These are phyloP conservation scores for Noturus placidus DNA, from an alignment of 2,113 vertebrate species.

Conservation along the genomic window DNA sequence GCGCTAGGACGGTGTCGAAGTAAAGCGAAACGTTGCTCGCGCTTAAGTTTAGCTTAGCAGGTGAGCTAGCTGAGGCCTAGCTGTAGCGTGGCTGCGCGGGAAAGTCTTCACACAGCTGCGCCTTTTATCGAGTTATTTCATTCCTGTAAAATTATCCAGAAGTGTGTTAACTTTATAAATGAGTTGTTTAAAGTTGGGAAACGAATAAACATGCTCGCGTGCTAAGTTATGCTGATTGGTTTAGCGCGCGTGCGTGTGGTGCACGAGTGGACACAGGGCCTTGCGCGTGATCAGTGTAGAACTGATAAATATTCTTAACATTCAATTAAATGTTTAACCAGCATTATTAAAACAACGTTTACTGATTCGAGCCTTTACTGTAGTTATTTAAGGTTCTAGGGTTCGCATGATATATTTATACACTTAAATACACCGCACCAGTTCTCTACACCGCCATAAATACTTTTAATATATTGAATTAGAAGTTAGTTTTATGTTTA, in stretches of 20 bases:
- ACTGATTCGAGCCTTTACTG: not conserved
- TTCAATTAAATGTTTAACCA: not conserved
- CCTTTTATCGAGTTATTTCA: not conserved
- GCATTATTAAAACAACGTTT: not conserved
- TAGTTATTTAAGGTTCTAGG: not conserved
- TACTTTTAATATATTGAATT: not conserved
- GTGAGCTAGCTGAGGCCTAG: slow-evolving; percentile 41
- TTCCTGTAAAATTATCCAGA: not conserved
- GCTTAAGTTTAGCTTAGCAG: not conserved
- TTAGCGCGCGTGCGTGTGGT: not conserved
- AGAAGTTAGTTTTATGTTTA: not conserved
- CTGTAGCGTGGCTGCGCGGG: slow-evolving; percentile 46
- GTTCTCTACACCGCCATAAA: not conserved
- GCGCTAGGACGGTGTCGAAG: not conserved
- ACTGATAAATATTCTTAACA: not conserved
- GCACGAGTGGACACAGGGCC: not conserved
- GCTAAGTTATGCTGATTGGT: too few relatives aligned
- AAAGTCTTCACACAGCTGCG: not conserved
- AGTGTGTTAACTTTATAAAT: not conserved
- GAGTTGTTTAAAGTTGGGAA: too few relatives aligned
- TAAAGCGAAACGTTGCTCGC: not conserved
- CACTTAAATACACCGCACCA: too few relatives aligned
- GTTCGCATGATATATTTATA: not conserved
- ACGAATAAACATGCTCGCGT: not conserved
- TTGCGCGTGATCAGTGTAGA: not conserved